phyloP scores from a whole-genome alignment of 1,140 invertebrate species.

The Neocloeon triangulifer region DNA sequence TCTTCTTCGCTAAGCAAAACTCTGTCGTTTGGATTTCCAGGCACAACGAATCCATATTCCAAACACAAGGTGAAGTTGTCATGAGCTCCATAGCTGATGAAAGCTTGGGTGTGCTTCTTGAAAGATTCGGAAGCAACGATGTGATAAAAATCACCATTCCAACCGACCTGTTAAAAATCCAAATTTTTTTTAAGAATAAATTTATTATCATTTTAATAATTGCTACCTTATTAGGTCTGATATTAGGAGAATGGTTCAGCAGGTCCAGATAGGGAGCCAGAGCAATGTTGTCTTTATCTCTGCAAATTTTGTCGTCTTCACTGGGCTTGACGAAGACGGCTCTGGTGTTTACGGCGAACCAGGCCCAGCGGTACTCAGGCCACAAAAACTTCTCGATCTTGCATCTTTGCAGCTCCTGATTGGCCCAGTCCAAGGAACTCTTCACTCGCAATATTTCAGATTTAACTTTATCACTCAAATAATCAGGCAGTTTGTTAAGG shows the following conservation, averaged over 20 bases:
- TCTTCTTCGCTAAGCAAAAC: slow-evolving; percentile 24
- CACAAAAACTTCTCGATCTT: slow-evolving; percentile 20
- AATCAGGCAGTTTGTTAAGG: slow-evolving; percentile 12
- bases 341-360: slow-evolving; percentile 53
- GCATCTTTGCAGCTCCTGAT: slow-evolving; percentile 11
- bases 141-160: slow-evolving; percentile 24
- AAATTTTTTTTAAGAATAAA: too few relatives aligned
- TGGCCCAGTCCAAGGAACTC: slow-evolving; percentile 11
- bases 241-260: slow-evolving; percentile 60
- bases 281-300: slow-evolving; percentile 31
- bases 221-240: too few relatives aligned
- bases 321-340: slow-evolving; percentile 31
- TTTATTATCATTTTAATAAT: too few relatives aligned
- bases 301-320: slow-evolving; percentile 11
- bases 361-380: slow-evolving; percentile 28
- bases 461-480: slow-evolving; percentile 11
- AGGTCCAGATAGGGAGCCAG: slow-evolving; percentile 57
- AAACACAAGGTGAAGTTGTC: slow-evolving; percentile 38
- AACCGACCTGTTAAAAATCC: too few relatives aligned
- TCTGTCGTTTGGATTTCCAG: slow-evolving; percentile 32
- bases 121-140: slow-evolving; percentile 24
- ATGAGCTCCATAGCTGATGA: slow-evolving; percentile 52
- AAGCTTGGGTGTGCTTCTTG: slow-evolving; percentile 33
- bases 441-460: slow-evolving; percentile 10
- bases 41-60: slow-evolving; percentile 52